Conservation (phyloP, 92 coral and sea anemone genomes). For the Porites divaricata region DNA sequence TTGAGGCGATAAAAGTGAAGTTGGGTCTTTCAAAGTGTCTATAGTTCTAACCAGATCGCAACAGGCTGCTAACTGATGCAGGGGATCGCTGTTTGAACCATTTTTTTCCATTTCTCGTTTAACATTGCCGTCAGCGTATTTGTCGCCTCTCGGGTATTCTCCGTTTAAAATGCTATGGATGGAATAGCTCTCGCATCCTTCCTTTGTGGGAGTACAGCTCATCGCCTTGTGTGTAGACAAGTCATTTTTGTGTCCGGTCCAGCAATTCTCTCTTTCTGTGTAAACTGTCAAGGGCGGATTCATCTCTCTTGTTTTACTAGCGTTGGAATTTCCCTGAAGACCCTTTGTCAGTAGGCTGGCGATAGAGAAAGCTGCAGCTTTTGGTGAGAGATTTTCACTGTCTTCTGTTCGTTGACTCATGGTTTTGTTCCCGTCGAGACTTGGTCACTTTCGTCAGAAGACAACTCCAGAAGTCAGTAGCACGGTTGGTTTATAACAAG, state of each 20-base stretch:
- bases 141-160: conserved; percentile 13
- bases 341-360: conserved; percentile 70
- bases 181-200: conserved; percentile 39
- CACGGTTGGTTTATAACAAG: conserved; percentile 25
- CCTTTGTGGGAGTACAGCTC: neutral
- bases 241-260: conserved; percentile 16
- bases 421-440: neutral
- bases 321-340: conserved; percentile 44
- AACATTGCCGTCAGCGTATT: conserved; percentile 29
- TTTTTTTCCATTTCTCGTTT: conserved; percentile 19
- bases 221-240: conserved; percentile 3
- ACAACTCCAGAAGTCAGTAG: conserved; percentile 37
- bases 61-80: conserved; percentile 73
- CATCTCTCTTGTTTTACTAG: conserved; percentile 33
- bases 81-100: conserved; percentile 30
- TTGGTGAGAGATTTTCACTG: conserved; percentile 66
- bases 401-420: conserved; percentile 29
- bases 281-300: conserved; percentile 17
- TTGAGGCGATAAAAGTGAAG: conserved; percentile 26
- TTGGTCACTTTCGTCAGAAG: neutral
- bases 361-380: conserved; percentile 88
- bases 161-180: conserved; percentile 53
- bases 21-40: conserved; percentile 44
- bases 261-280: conserved; percentile 25
- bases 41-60: conserved; percentile 70